Percentiles rank a stretch among this genome's conserved stretches.
Conservation (phyloP, 2,113 vertebrate species). For the Butorides virescens region DNA sequence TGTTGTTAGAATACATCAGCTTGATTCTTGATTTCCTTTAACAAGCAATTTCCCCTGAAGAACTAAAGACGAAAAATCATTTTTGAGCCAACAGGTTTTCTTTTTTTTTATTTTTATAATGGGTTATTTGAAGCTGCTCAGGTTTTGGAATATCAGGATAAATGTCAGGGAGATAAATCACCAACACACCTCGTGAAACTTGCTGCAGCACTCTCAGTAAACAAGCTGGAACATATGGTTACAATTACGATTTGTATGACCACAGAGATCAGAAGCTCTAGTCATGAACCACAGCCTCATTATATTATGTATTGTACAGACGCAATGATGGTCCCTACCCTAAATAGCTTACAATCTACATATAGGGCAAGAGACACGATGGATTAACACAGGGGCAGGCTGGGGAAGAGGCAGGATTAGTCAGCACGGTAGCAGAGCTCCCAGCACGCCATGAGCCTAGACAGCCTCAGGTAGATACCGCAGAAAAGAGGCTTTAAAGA, state of each 20-base stretch:
- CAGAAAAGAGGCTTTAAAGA: background rate
- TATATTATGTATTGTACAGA: background rate
- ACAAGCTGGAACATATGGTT: constrained; percentile 32
- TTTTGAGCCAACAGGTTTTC: background rate
- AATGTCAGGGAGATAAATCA: constrained; percentile 53
- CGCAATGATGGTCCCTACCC: background rate
- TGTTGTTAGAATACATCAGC: background rate
- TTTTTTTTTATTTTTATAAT: background rate
- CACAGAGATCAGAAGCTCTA: constrained; percentile 35
- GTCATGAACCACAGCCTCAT: background rate
- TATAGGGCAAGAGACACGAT: background rate
- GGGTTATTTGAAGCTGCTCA: constrained; percentile 23
- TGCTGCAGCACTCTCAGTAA: background rate
- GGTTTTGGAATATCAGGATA: constrained; percentile 45
- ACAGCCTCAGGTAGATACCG: background rate
- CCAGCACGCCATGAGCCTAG: background rate
- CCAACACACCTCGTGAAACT: constrained; percentile 33
- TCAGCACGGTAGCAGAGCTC: background rate
- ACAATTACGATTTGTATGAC: constrained; percentile 13
- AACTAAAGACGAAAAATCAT: background rate
- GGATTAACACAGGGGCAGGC: background rate
- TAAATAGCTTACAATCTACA: background rate
- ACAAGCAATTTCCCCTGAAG: background rate
- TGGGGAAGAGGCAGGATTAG: background rate
- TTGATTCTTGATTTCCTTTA: background rate